Evolutionary conservation across 2,797 vertebrate species (phyloP).

Genomic region (Coracias cyanogaster): DNA sequence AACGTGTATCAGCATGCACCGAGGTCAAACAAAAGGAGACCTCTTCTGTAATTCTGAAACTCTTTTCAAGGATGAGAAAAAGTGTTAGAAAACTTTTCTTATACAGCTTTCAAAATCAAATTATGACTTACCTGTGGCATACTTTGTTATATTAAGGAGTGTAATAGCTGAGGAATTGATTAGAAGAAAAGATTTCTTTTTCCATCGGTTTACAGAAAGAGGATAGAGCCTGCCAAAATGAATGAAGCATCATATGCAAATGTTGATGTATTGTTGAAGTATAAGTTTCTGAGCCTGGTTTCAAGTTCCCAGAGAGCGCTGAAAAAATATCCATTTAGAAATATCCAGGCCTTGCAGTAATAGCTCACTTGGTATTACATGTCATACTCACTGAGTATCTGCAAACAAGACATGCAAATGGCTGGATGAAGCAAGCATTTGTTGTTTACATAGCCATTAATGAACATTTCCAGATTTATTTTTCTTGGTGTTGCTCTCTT

Average conservation of each 20-base stretch:
- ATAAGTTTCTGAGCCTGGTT: neutral
- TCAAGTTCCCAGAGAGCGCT: neutral
- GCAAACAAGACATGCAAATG: neutral
- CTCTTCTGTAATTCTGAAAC: conserved; percentile 19
- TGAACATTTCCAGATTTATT: conserved; percentile 5
- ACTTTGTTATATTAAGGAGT: neutral
- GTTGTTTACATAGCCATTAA: conserved; percentile 18
- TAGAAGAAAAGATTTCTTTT: neutral
- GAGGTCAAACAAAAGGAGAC: neutral
- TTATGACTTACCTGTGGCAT: neutral
- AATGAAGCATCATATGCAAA: neutral
- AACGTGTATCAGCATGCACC: neutral
- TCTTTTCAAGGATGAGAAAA: neutral
- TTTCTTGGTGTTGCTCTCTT: neutral
- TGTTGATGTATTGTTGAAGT: neutral
- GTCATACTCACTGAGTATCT: neutral
- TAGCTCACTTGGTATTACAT: neutral
- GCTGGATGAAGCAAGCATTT: neutral
- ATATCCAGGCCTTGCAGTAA: neutral
- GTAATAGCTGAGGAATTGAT: neutral
- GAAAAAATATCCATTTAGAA: neutral
- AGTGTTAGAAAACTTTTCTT: neutral
- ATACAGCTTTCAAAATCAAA: neutral
- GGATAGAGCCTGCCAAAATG: neutral
- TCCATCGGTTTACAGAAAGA: neutral